Evolutionary conservation across 2,797 vertebrate species (phyloP).

Genomic region (Alcedo quadribrachys): DNA sequence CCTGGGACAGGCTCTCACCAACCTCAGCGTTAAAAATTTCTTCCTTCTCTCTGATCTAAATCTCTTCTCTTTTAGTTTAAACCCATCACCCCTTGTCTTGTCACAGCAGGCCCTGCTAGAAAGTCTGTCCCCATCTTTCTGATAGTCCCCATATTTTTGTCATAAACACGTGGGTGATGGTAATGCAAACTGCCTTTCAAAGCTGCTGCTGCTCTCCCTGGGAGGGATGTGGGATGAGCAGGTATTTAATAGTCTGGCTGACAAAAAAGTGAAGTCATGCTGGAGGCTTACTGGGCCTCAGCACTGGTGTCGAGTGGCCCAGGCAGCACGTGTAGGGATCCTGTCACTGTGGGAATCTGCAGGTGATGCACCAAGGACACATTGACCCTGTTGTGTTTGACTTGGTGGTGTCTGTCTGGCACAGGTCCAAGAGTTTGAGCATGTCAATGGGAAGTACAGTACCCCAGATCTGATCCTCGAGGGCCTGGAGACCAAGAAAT

Average conservation of each 20-base stretch:
- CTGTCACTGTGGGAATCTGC: fast-evolving
- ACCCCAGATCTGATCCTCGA: slow-evolving; percentile 92
- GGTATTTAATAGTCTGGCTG: neutral
- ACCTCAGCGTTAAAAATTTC: neutral
- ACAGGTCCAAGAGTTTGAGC: slow-evolving; percentile 98
- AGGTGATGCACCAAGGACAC: neutral
- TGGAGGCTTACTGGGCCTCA: neutral
- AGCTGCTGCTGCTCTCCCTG: neutral
- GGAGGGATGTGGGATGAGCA: neutral
- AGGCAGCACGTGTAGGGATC: neutral
- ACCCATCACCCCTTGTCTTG: neutral
- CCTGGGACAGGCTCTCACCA: neutral
- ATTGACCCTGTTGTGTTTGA: fast-evolving
- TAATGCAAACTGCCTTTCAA: neutral
- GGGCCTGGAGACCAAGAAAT: slow-evolving; percentile 89
- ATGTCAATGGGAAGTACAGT: slow-evolving; percentile 95
- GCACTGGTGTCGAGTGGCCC: neutral
- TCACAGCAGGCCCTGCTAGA: neutral
- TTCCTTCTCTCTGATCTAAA: neutral
- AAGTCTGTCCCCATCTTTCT: neutral
- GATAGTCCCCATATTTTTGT: neutral
- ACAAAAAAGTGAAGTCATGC: neutral
- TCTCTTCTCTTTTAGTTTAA: neutral
- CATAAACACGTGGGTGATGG: fast-evolving
- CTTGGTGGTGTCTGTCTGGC: fast-evolving